These are phyloP conservation scores for Abrostola tripartita DNA, from an alignment of 2,888 invertebrate genomes.

Conservation along the genomic window DNA sequence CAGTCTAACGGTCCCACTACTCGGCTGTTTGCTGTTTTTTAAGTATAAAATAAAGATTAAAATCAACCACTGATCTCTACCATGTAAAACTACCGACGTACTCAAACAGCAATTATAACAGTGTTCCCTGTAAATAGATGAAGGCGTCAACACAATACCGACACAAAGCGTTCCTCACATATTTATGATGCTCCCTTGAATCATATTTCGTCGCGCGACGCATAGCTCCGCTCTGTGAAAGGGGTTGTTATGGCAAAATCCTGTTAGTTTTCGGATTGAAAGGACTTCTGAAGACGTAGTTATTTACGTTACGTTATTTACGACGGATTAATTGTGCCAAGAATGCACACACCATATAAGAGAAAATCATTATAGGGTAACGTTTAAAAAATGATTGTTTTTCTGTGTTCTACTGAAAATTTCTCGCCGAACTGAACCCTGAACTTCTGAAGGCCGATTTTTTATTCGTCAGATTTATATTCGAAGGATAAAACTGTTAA, in stretches of 20 bases:
- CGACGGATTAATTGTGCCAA: not conserved
- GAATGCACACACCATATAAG: too few species aligned
- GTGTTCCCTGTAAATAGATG: conserved; percentile 12
- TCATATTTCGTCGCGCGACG: conserved; percentile 30
- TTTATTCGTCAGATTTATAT: too few species aligned
- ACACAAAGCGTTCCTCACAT: conserved; percentile 50
- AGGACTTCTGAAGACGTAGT: not conserved
- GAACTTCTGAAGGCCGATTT: too few species aligned
- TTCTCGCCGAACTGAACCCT: too few species aligned
- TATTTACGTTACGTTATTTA: not conserved
- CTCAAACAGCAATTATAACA: conserved; percentile 7
- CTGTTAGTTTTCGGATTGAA: conserved; percentile 1
- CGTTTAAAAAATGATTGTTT: too few species aligned
- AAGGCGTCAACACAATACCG: conserved; percentile 33
- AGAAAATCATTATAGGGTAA: too few species aligned
- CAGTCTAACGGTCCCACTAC: too few species aligned
- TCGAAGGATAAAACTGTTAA: too few species aligned
- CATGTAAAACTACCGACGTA: too few species aligned
- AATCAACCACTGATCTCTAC: not conserved
- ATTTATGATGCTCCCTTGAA: conserved; percentile 30
- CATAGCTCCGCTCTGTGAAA: conserved; percentile 38
- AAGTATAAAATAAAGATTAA: too few species aligned
- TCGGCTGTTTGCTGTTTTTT: too few species aligned
- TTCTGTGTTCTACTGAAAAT: too few species aligned
- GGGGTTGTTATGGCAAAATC: conserved; percentile 24